These are phyloP conservation scores for Latheticus oryzae DNA, from an alignment of 2,888 invertebrate genomes.

Conservation along the genomic window DNA sequence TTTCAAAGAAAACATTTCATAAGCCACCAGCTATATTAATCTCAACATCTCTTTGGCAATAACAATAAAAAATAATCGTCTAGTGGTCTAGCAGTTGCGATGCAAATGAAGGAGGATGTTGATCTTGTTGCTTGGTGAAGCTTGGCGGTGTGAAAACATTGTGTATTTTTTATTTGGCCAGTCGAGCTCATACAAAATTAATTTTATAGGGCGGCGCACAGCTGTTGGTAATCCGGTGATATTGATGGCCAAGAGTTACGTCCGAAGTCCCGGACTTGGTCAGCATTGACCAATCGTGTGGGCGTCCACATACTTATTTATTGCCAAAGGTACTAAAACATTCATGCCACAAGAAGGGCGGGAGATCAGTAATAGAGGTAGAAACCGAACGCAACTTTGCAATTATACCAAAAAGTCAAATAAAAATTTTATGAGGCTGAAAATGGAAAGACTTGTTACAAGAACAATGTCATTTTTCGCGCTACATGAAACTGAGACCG, in stretches of 20 bases:
- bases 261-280: conserved; percentile 14
- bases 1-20: no score
- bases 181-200: conserved; percentile 37
- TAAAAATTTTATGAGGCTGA: no score
- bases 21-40: conserved; percentile 15
- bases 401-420: no score
- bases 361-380: no score
- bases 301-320: conserved; percentile 38
- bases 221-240: conserved; percentile 38
- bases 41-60: conserved; percentile 3
- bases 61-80: conserved; percentile 21
- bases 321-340: conserved; percentile 39
- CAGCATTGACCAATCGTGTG: conserved; percentile 22
- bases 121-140: conserved; percentile 11
- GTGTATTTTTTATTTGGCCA: conserved; percentile 14
- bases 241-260: conserved; percentile 37
- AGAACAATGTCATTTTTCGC: no score
- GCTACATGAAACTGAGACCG: not conserved
- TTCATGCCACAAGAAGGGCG: no score
- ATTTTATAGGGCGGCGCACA: conserved; percentile 39
- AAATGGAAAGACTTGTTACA: no score
- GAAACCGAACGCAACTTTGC: no score
- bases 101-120: conserved; percentile 20
- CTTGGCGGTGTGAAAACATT: conserved; percentile 10
- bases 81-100: conserved; percentile 10